These are phyloP conservation scores for Nesometra sesokonis DNA, from an alignment of 35 echinoderm and acorn worm species.

Conservation along the genomic window DNA sequence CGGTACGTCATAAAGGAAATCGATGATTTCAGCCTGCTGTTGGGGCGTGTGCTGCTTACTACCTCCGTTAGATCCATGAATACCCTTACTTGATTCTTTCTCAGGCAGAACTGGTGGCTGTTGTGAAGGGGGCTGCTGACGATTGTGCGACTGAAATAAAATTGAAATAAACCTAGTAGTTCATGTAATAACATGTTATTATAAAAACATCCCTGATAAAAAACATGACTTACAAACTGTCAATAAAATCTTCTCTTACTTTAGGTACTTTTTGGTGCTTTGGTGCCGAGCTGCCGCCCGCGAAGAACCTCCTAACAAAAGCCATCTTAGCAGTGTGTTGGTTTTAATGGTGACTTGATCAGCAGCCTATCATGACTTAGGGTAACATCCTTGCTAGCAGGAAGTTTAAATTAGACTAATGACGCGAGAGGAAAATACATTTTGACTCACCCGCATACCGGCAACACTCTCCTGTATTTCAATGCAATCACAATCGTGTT, in stretches of 20 bases:
- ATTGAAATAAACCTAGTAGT: background rate
- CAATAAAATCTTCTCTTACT: background rate
- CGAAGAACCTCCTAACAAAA: background rate
- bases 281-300: background rate
- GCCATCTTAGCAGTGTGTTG: background rate
- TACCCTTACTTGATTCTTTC: background rate
- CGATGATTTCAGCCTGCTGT: background rate
- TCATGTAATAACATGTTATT: background rate
- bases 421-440: background rate
- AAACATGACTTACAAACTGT: no score
- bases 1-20: background rate
- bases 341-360: background rate
- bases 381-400: background rate
- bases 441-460: background rate
- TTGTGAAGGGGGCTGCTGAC: background rate
- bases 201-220: background rate
- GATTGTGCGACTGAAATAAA: background rate
- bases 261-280: background rate
- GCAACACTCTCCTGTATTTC: background rate
- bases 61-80: background rate
- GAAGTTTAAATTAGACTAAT: background rate
- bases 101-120: background rate
- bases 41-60: background rate
- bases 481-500: background rate
- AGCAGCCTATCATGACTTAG: background rate